A percentile compares a stretch with the other conserved stretches of the same genome.
These are phyloP conservation scores for Ciconia stormi DNA, from an alignment of 2,113 vertebrate species.

Conservation along the genomic window DNA sequence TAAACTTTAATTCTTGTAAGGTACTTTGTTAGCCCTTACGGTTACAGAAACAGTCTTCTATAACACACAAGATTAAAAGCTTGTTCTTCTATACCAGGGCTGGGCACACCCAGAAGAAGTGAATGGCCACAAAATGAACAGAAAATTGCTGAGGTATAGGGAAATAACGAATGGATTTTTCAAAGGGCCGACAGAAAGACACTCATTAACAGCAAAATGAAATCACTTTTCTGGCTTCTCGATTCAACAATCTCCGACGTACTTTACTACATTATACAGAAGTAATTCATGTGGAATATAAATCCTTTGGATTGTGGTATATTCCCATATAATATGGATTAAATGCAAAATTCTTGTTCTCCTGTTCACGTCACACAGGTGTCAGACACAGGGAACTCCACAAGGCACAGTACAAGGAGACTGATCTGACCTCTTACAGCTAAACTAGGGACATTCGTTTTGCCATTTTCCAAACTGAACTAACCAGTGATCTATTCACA, in stretches of 20 bases:
- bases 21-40: background rate
- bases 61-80: conserved; percentile 5
- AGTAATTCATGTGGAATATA: background rate
- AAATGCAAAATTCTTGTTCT: background rate
- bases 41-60: background rate
- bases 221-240: background rate
- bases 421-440: background rate
- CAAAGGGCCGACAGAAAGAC: background rate
- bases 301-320: background rate
- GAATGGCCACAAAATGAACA: background rate
- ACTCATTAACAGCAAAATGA: background rate
- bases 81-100: background rate
- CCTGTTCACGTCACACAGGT: background rate
- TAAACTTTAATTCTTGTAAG: background rate
- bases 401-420: fast-evolving
- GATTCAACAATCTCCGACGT: background rate
- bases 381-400: background rate
- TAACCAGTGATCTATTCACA: background rate
- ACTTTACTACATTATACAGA: background rate
- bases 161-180: background rate
- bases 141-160: background rate
- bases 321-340: background rate
- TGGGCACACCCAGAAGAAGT: background rate
- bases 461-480: background rate
- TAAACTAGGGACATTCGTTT: background rate